These are phyloP conservation scores for Cybosia mesomella DNA, from an alignment of 2,888 invertebrate genomes.

Conservation along the genomic window DNA sequence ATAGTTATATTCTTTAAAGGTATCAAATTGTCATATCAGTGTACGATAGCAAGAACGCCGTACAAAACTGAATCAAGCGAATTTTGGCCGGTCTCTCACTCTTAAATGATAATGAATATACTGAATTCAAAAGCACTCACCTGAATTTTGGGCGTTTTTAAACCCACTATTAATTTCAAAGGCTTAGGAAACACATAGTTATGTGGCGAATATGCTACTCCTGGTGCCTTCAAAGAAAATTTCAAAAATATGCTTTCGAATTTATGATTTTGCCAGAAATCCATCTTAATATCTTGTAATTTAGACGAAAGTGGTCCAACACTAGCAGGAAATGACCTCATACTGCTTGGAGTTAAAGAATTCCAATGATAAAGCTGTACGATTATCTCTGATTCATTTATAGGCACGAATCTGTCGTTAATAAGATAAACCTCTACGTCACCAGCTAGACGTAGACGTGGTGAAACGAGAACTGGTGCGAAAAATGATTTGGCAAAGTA, in stretches of 20 bases:
- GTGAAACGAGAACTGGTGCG: conserved; percentile 90
- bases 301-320: conserved; percentile 63
- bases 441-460: conserved; percentile 80
- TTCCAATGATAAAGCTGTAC: conserved; percentile 88
- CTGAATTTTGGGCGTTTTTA: conserved; percentile 85
- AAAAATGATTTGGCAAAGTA: conserved; percentile 96
- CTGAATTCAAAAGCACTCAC: conserved; percentile 71
- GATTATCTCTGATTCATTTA: conserved; percentile 77
- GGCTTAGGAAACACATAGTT: conserved; percentile 90
- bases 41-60: too few relatives aligned
- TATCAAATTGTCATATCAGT: too few relatives aligned
- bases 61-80: too few relatives aligned
- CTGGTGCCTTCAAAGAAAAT: conserved; percentile 83
- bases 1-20: too few relatives aligned
- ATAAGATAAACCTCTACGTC: conserved; percentile 88
- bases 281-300: conserved; percentile 62
- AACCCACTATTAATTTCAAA: conserved; percentile 84
- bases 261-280: conserved; percentile 59
- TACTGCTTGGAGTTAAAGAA: conserved; percentile 73
- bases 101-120: background rate
- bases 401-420: conserved; percentile 87
- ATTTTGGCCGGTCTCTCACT: too few relatives aligned
- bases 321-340: conserved; percentile 58
- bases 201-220: conserved; percentile 82
- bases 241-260: conserved; percentile 71